These are phyloP conservation scores for Pararge aegeria DNA, from an alignment of 1,140 invertebrate genomes.

Conservation along the genomic window DNA sequence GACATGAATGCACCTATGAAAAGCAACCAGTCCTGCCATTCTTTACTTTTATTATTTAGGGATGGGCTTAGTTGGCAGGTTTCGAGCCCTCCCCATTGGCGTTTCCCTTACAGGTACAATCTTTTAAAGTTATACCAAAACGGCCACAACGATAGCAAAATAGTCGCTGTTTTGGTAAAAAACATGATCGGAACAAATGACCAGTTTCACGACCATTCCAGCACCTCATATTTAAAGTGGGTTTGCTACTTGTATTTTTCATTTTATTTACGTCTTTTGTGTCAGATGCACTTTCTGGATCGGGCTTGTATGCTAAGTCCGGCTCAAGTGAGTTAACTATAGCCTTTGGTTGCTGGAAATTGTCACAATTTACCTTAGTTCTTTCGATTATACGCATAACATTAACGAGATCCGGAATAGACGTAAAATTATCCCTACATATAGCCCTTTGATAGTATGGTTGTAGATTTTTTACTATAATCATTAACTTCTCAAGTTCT, in stretches of 20 bases:
- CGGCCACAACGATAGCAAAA: slow-evolving; percentile 34
- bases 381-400: slow-evolving; percentile 31
- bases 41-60: slow-evolving; percentile 4
- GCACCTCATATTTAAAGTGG: slow-evolving; percentile 19
- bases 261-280: slow-evolving; percentile 8
- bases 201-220: slow-evolving; percentile 30
- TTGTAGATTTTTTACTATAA: no score
- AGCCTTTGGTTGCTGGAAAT: no score
- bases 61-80: slow-evolving; percentile 21
- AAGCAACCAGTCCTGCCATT: slow-evolving; percentile 20
- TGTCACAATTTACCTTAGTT: slow-evolving; percentile 31
- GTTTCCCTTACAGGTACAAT: slow-evolving; percentile 30
- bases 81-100: slow-evolving; percentile 12
- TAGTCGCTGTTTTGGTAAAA: slow-evolving; percentile 29
- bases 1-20: slow-evolving; percentile 14
- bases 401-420: slow-evolving; percentile 25
- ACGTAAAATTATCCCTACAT: slow-evolving; percentile 31
- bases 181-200: no score
- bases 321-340: no score
- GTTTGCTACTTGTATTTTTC: not conserved
- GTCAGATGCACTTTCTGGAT: not conserved
- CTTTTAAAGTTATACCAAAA: no score
- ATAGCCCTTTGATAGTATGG: slow-evolving; percentile 39
- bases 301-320: slow-evolving; percentile 23
- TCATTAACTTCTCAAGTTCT: slow-evolving; percentile 35